Conservation (phyloP, 1,140 invertebrate species). For the Ridgeia piscesae region DNA sequence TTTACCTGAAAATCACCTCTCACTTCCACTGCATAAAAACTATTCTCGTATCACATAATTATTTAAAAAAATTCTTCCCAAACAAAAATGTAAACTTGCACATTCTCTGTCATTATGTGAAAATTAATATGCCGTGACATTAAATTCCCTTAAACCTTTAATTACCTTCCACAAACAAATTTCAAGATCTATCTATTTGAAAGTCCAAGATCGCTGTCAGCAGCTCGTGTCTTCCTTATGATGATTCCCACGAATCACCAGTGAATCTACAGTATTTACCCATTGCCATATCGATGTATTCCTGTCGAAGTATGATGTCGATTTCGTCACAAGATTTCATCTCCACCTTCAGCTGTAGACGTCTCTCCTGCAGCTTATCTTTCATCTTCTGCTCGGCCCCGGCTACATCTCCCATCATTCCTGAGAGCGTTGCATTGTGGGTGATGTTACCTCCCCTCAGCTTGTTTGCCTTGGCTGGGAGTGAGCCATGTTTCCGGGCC, state of each 20-base stretch:
- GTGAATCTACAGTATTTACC: constrained; percentile 36
- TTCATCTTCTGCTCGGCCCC: constrained; percentile 22
- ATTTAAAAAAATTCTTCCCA: background rate
- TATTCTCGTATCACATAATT: background rate
- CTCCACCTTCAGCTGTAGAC: constrained; percentile 32
- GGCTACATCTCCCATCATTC: constrained; percentile 37
- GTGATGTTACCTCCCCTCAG: constrained; percentile 22
- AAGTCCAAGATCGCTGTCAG: background rate
- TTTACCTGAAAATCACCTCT: background rate
- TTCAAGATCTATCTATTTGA: background rate
- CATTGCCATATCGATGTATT: constrained; percentile 35
- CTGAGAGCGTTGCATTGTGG: constrained; percentile 19
- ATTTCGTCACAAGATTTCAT: constrained; percentile 38
- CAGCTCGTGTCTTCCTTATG: too few species aligned
- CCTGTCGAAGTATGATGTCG: constrained; percentile 31
- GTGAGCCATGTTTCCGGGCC: constrained; percentile 29
- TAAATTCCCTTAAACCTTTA: background rate
- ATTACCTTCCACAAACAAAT: background rate
- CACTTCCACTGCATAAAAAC: background rate
- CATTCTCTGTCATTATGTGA: background rate
- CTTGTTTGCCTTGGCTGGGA: background rate
- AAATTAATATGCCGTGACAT: background rate
- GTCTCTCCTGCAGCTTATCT: constrained; percentile 28
- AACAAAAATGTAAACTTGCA: background rate
- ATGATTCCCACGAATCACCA: too few species aligned